Evolutionary conservation across 2,797 vertebrate species (phyloP), one percentile per base, ranked within the genome.

Genomic region (Enteromius fasciolatus): DNA sequence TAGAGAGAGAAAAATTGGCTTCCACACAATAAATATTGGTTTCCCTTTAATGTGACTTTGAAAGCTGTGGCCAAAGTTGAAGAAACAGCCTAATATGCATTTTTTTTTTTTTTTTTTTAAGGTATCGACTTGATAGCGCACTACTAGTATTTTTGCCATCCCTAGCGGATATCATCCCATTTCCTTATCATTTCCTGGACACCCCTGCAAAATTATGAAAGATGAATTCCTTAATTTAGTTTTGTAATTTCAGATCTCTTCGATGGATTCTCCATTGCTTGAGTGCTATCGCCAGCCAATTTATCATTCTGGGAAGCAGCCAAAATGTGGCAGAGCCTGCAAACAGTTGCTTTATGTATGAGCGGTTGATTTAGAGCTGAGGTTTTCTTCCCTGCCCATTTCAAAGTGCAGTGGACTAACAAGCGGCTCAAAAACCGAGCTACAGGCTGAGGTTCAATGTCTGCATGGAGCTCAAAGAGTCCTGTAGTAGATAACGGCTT

Each of bases 271-370:
- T 85, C 77, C 59, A 80, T 78, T 77, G 61, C 68, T 76, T 28
- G 72, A 87, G 81, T 79, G 52, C 68, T 64, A 80, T 63, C 73
- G 75, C 84, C 66, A 84, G 85, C 28, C 83, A 84, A 88, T 89
- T 89, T 87, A 87, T 90, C 85, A 87, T 85, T 82, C 86, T 82
- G 83, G 76, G 80, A 83, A 79, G 88, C 77, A 61, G 81, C 84
- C 84, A 85, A 84, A 82, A 85, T 31, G 76, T 72, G 81, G 50
- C 82, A 39, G 78, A 78, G 88, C 78, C 76, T 81, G 87, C 86
- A 88, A 89, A 88, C 87, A 88, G 86, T 89, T 85, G 88, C 88
- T 87, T 87, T 84, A 87, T 83, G 80, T 88, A 86, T 86, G 85
- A 88, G 85, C 52, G 82, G 84, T 81, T 86, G 86, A 89, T 90